These are phyloP conservation scores for Myopa testacea DNA, from an alignment of 2,888 invertebrate species.

Conservation along the genomic window DNA sequence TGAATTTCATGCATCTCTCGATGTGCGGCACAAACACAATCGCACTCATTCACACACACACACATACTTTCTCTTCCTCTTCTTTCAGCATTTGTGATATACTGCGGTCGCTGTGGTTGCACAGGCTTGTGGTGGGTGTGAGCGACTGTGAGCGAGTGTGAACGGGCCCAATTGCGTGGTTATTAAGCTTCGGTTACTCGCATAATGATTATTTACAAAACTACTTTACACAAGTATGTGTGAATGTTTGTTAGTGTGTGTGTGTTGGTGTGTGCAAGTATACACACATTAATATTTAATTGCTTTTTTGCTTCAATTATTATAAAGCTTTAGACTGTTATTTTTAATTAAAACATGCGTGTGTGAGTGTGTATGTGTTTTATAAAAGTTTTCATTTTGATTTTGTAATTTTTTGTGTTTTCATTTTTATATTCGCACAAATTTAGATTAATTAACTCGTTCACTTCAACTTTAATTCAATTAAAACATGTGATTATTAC, in stretches of 20 bases:
- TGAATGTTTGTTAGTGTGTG: not conserved
- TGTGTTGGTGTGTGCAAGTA: not conserved
- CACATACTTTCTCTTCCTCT: no score
- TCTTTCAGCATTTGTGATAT: no score
- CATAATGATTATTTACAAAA: constrained; percentile 9
- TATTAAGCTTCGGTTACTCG: not conserved
- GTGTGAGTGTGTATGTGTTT: not conserved
- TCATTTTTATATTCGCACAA: no score
- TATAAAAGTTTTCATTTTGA: not conserved
- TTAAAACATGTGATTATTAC: no score
- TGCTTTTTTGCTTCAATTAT: not conserved
- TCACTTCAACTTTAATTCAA: no score
- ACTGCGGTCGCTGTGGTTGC: no score
- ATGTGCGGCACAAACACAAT: no score
- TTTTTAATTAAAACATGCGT: not conserved
- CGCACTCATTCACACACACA: no score
- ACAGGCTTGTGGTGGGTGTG: not conserved
- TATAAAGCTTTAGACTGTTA: not conserved
- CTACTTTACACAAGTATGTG: not conserved
- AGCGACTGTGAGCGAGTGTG: not conserved
- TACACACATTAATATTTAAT: not conserved
- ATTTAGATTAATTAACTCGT: no score
- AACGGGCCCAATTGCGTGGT: not conserved
- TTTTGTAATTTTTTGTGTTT: not conserved
- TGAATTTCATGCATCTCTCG: no score